These are phyloP conservation scores for Uria lomvia DNA, from an alignment of 2,113 vertebrate species.

Conservation along the genomic window DNA sequence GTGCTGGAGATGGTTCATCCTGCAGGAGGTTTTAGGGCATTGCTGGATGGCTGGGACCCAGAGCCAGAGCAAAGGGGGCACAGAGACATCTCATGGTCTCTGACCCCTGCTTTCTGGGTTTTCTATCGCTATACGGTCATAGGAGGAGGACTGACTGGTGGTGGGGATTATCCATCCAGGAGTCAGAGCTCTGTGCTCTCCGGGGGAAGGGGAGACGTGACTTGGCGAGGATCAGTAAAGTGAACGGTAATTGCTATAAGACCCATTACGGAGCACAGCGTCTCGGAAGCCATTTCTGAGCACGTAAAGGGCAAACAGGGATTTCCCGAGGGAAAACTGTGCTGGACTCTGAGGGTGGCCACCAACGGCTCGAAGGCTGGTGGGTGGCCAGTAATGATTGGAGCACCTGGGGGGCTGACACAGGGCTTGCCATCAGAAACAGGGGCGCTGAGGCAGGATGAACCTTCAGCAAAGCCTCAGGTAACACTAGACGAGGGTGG, in stretches of 20 bases:
- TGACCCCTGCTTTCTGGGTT: not conserved
- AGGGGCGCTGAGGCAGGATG: not conserved
- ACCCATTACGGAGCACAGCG: not conserved
- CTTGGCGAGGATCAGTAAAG: not conserved
- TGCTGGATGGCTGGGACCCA: not conserved
- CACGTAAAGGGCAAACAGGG: not conserved
- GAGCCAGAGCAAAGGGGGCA: not conserved
- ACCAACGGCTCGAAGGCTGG: accelerated
- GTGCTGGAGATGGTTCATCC: not conserved
- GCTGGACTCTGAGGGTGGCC: not conserved
- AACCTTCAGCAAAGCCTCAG: not conserved
- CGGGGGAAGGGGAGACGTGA: not conserved
- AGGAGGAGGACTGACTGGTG: not conserved
- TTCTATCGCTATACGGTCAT: not conserved
- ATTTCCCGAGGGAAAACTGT: not conserved
- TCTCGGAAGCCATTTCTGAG: not conserved
- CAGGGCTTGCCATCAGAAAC: not conserved
- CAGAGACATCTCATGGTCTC: not conserved
- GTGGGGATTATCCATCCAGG: not conserved
- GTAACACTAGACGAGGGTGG: accelerated
- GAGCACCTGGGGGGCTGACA: not conserved
- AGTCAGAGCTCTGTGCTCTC: not conserved
- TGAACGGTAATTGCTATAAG: not conserved
- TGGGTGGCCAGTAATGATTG: not conserved
- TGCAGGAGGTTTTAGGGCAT: not conserved